phyloP scores from a whole-genome alignment of 2,888 invertebrate genomes.

The Deilephila porcellus region DNA sequence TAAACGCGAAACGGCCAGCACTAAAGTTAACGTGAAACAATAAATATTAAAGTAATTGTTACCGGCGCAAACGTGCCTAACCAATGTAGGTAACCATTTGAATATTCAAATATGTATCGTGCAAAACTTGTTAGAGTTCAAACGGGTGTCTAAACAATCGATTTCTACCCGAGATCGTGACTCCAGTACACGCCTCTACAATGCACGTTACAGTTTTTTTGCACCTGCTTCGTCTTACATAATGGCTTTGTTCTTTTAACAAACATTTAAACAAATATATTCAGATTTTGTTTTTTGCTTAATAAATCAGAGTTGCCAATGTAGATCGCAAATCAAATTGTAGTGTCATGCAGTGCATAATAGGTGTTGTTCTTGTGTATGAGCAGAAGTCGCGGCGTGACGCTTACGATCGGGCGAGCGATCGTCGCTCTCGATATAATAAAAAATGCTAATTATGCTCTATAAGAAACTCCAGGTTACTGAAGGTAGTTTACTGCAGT shows the following conservation, averaged over 20 bases:
- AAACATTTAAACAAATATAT: constrained; percentile 17
- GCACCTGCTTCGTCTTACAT: neutral
- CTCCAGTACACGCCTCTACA: constrained; percentile 21
- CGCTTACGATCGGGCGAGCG: too few relatives aligned
- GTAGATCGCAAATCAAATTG: neutral
- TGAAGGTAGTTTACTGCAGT: too few relatives aligned
- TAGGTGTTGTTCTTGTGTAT: too few relatives aligned
- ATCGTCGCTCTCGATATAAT: too few relatives aligned
- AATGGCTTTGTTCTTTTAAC: neutral
- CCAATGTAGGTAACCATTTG: constrained; percentile 32
- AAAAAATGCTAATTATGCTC: too few relatives aligned
- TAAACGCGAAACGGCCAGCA: constrained; percentile 34
- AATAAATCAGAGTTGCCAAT: too few relatives aligned
- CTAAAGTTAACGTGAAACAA: constrained; percentile 32
- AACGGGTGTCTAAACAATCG: constrained; percentile 32
- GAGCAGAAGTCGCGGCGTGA: too few relatives aligned
- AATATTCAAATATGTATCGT: constrained; percentile 35
- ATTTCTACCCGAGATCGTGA: constrained; percentile 33
- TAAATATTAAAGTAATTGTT: constrained; percentile 25
- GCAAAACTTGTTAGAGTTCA: constrained; percentile 33
- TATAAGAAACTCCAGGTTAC: too few relatives aligned
- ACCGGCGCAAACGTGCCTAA: constrained; percentile 28
- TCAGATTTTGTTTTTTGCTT: neutral
- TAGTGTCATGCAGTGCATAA: too few relatives aligned
- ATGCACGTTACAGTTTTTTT: constrained; percentile 13